Base-by-base conservation (phyloP, 2,113 vertebrate species). In the Lepus europaeus region DNA sequence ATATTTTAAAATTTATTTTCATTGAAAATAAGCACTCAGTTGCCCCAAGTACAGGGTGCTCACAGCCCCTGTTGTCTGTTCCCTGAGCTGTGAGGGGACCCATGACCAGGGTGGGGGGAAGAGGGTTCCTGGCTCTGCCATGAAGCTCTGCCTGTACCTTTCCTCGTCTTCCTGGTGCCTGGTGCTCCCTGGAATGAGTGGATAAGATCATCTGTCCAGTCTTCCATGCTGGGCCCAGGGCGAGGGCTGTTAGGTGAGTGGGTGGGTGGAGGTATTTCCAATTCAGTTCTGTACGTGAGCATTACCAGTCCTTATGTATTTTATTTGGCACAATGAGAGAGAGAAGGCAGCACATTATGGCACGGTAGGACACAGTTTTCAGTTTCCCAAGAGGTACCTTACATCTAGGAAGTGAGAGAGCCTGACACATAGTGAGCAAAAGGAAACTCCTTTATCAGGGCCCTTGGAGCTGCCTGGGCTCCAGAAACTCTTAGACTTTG, bases 91-190 rank as follows among this genome's bases (percentile, higher is more conserved):
- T 6, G 53, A 78, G 84, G 49, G 56, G 31, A 10, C 22, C 7
- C 11, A 1, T 11, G 23, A 6, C 45, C 45, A 45, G 45, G 45
- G 45, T 45, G 45, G 45, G 45, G 45, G 27, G n/a, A 22, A 22
- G 27, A 66, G 20, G n/a, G 16, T 33, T 7, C 3, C 6, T 2
- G 17, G 8, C 68, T 59, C 81, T 51, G 25, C 49, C 4, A 10
- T 6, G 39, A 29, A 49, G 17, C 72, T 16, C 27, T 14, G 0
- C 0, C 0, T 0, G 4, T 29, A 6, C 45, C 27, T 64, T 2
- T 68, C 64, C 84, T 4, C 3, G 59, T 4, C 63, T 9, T 31
- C 51, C 49, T 0, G 0, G 36, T 1, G 19, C 19, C 78, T 59
- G 49, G 39, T 29, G 23, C 36, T 23, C 53, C 85, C 5, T 2